Base-by-base conservation (phyloP, 1,140 invertebrate species). In the Drosophila bocqueti region DNA sequence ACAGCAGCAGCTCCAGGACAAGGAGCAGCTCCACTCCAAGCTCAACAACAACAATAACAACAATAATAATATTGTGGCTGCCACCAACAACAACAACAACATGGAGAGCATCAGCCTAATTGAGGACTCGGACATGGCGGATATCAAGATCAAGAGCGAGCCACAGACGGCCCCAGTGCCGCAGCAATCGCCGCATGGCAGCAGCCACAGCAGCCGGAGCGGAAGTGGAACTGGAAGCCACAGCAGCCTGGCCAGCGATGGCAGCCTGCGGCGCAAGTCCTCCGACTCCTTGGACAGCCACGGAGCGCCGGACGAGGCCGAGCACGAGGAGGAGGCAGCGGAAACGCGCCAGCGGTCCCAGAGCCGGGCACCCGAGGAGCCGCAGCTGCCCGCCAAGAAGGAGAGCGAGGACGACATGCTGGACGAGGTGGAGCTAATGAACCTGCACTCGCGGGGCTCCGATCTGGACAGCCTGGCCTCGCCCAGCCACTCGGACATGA, bases 381-480 rank as follows among this genome's bases (percentile, higher is more conserved):
- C 77, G 1, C 58, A 68, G 58, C 24, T 80, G 59, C 81, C 87
- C 38, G 91, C 76, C 50, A 93, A 93, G 45, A 93, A 92, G 54
- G 92, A 93, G 24, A 55, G 80, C 21, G 81, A 84, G 13, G 92
- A 93, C n/a, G 92, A 93, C 13, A 83, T 93, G 57, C 58, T 93
- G 5, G 92, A 93, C 45, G 92, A 93, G 57, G 92, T 85, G 15
- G 92, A 93, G 38, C 71, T 93, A 29, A 45, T 93, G 73, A 90
- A 81, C 7, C 18, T 93, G 40, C 91, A 91, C 42, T 92, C 91
- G 6, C 81, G 90, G 6, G 85, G 81, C 21, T 93, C 92, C 9
- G 92, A 93, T 71, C 54, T 93, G 36, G 92, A 93, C 36, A 96
- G 96, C 57, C 93, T 96, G 50, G 95, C 96, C 42, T 95, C 96